Base-by-base conservation (phyloP, 2,888 invertebrate species). In the Pogonocherus hispidulus region DNA sequence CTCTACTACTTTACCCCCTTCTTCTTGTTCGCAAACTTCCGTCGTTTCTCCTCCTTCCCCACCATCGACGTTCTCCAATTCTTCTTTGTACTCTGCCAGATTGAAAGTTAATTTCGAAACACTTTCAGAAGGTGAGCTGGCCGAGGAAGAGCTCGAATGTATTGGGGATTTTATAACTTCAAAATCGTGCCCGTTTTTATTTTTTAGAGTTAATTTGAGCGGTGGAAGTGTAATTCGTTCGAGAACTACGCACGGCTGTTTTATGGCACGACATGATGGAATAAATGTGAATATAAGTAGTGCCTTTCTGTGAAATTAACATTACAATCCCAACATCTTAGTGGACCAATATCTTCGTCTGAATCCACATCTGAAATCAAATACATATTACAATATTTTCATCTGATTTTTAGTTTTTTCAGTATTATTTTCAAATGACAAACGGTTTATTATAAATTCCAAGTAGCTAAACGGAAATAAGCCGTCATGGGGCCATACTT, bases 261-360 rank as follows among this genome's bases (percentile, higher is more conserved):
- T 87, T 49, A 90, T 88, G 85, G n/a, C n/a, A n/a, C n/a, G n/a
- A n/a, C n/a, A n/a, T 90, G 90, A 32, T 86, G 86, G 37, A 89
- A 84, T 9, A 90, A 83, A 80, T 90, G 90, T 11, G 85, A 84
- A 74, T 89, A 85, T 68, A 89, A 79, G 14, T 86, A 86, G 46
- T 84, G 83, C 84, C 86, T 87, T 72, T 84, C 81, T 9, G 80
- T 81, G 78, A 87, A 90, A 65, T 87, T 86, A 66, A 87, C 82
- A 74, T 87, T 84, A 77, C 90, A 90, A 35, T 88, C 89, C 74
- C 82, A 83, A 76, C 90, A 90, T 73, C 82, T 84, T 69, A 80
- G 62, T 1, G 78, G 74, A 2, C 73, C 67, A 8, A 71, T 47
- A 20, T 79, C 79, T 44, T 76, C 78, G 47, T 78, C 76, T 20